A percentile compares a stretch with the other conserved stretches of the same genome.
These are phyloP conservation scores for Lepidocolaptes lacrymiger DNA, from an alignment of 2,797 vertebrate species.

Conservation along the genomic window DNA sequence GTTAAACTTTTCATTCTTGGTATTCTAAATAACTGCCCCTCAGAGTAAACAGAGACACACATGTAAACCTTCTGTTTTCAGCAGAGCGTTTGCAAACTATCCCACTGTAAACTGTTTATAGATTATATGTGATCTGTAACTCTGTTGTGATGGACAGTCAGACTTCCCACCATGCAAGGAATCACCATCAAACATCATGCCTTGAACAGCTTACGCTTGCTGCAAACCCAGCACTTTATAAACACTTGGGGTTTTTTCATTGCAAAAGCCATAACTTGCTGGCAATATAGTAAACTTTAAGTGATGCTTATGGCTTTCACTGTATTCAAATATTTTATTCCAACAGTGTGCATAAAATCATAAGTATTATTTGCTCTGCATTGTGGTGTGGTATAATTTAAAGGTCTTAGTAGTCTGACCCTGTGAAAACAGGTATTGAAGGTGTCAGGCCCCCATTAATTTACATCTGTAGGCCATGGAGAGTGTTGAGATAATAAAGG, in stretches of 20 bases:
- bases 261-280: background rate
- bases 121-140: background rate
- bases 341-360: background rate
- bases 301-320: background rate
- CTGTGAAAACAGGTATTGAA: background rate
- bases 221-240: background rate
- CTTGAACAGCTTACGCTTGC: background rate
- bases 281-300: background rate
- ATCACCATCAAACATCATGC: background rate
- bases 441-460: background rate
- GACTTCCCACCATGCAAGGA: background rate
- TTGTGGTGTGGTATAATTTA: background rate
- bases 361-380: background rate
- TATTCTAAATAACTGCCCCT: background rate
- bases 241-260: background rate
- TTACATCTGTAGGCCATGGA: background rate
- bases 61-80: background rate
- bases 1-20: background rate
- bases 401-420: background rate
- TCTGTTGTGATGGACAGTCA: background rate
- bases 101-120: background rate
- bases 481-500: background rate
- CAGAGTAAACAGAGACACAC: background rate
- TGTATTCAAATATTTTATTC: background rate
- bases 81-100: background rate